These are phyloP conservation scores for Epizoanthus stellaris DNA, from an alignment of 92 coral and sea anemone genomes.

Conservation along the genomic window DNA sequence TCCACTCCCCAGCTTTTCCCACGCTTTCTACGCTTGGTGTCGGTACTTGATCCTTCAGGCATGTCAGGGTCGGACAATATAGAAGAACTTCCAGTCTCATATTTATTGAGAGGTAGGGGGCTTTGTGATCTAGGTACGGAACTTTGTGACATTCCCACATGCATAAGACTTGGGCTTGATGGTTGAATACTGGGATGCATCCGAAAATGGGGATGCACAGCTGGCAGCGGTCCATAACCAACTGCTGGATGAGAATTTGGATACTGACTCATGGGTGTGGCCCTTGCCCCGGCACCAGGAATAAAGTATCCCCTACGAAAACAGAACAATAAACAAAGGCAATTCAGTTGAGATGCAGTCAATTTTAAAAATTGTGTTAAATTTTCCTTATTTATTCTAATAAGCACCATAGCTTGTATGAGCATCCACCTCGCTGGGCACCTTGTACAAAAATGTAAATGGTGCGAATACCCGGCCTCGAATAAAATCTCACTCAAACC, in stretches of 20 bases:
- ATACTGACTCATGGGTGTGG: constrained; percentile 26
- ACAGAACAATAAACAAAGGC: constrained; percentile 22
- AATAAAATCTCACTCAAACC: not conserved
- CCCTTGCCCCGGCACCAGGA: constrained; percentile 29
- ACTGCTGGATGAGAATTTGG: constrained; percentile 22
- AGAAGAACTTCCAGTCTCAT: constrained; percentile 26
- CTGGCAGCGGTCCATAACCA: constrained; percentile 33
- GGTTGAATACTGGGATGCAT: constrained; percentile 27
- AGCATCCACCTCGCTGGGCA: constrained; percentile 3
- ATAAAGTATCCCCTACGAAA: constrained; percentile 23
- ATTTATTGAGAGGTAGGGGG: constrained; percentile 28
- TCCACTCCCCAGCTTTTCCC: constrained; percentile 44
- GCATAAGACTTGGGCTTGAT: constrained; percentile 12
- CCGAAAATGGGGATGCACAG: constrained; percentile 28
- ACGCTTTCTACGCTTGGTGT: constrained; percentile 33
- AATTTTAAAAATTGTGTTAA: constrained; percentile 15
- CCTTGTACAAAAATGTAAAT: constrained; percentile 23
- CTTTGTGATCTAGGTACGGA: constrained; percentile 22
- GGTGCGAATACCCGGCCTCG: constrained; percentile 12
- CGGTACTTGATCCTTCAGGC: constrained; percentile 11
- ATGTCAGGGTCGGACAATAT: constrained; percentile 30
- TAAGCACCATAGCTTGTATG: constrained; percentile 19
- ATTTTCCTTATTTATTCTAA: not conserved
- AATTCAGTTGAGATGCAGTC: constrained; percentile 6
- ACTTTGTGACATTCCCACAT: constrained; percentile 24